Evolutionary conservation across 92 coral and sea anemone genomes (phyloP).

Genomic region (Montipora capitata): DNA sequence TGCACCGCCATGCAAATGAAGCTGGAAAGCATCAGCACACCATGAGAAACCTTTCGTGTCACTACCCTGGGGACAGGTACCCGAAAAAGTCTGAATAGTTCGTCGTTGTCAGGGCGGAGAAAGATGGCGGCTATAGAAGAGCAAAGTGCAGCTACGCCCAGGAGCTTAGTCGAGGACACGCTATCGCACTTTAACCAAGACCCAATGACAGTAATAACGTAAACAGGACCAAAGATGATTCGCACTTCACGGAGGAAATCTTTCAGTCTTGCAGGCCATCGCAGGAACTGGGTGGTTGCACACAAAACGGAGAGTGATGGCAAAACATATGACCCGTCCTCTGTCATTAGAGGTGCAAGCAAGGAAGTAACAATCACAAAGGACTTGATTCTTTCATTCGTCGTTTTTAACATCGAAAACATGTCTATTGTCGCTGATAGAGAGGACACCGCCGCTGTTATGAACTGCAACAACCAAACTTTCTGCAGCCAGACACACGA

Average conservation of each 20-base stretch:
- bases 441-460: not conserved
- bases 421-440: not conserved
- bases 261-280: constrained; percentile 53
- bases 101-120: constrained; percentile 72
- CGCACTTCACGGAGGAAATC: constrained; percentile 52
- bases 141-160: not conserved
- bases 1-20: too few species aligned
- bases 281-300: constrained; percentile 70
- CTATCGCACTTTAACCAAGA: constrained; percentile 25
- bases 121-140: constrained; percentile 60
- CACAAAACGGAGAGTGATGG: constrained; percentile 23
- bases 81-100: constrained; percentile 22
- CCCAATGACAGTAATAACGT: constrained; percentile 46
- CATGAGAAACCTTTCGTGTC: constrained; percentile 38
- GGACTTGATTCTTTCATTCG: constrained; percentile 47
- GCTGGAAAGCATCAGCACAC: constrained; percentile 21
- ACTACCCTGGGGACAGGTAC: constrained; percentile 47
- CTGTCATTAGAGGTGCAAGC: constrained; percentile 14
- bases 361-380: constrained; percentile 25
- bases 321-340: constrained; percentile 28
- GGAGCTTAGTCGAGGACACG: constrained; percentile 14
- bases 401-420: not conserved
- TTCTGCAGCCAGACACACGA: not conserved
- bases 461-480: not conserved
- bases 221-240: constrained; percentile 72